These are phyloP conservation scores for Arge pagana DNA, from an alignment of 2,888 invertebrate genomes.

Conservation along the genomic window DNA sequence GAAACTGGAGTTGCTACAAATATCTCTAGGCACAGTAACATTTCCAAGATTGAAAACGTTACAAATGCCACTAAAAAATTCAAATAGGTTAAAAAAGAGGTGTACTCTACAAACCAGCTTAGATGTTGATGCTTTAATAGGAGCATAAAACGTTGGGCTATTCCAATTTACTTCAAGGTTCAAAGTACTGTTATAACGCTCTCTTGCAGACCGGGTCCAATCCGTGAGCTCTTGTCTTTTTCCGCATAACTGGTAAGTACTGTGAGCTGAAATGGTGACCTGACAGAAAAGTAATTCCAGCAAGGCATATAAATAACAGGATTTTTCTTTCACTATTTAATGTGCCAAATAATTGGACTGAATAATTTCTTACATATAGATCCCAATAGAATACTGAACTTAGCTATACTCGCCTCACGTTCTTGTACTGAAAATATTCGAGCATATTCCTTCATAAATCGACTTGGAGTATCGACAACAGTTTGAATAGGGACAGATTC, in stretches of 20 bases:
- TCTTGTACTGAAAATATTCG: constrained; percentile 12
- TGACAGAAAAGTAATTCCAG: no score
- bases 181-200: constrained; percentile 38
- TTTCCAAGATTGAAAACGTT: no score
- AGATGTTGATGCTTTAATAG: constrained; percentile 32
- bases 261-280: constrained; percentile 26
- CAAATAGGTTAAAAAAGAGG: background rate
- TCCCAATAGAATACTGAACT: constrained; percentile 25
- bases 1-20: no score
- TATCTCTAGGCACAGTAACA: no score
- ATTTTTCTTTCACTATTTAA: no score
- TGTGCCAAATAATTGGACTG: no score
- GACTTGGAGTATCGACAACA: constrained; percentile 17
- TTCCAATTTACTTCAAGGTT: constrained; percentile 34
- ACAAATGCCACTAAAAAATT: no score
- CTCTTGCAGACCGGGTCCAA: constrained; percentile 27
- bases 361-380: background rate
- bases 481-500: constrained; percentile 17
- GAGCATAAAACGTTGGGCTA: constrained; percentile 33
- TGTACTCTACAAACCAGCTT: constrained; percentile 31
- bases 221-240: constrained; percentile 32
- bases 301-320: no score
- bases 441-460: constrained; percentile 31
- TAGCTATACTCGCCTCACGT: constrained; percentile 10
- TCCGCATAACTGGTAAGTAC: constrained; percentile 39